Base-by-base conservation (phyloP, 2,797 vertebrate genomes). In the Arnoldichthys spilopterus region DNA sequence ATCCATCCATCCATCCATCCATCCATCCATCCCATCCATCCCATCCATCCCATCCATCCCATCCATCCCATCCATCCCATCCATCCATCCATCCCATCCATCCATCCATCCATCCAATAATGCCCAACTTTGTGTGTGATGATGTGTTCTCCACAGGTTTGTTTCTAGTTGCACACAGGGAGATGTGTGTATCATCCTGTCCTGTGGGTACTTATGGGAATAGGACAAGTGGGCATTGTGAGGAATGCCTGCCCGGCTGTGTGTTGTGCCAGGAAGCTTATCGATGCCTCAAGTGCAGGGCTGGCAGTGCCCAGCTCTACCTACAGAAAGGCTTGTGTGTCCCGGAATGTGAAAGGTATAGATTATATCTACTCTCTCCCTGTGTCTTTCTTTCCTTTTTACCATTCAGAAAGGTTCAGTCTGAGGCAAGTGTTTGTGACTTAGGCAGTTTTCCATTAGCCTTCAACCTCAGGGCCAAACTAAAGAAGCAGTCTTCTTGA, bases 241-340 rank as follows among this genome's bases (percentile, higher is more conserved):
- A 98, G 34, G 88, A 82, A 54, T 99, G 97, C 87, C 87, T 87
- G 0, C 37, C 81, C 1, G 92, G 91, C 0, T 95, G 94, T 76
- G 18, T 56, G 22, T 6, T 0, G 56, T 95, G 94, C 72, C 82
- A 84, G 61, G 87, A 87, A 22, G 34, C 13, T 1, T 49, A 88
- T 64, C 75, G 77, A 1, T 99, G 97, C 79, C 83, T 89, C 56
- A 89, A 83, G 51, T 99, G 98, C 84, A 88, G 20, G 32, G 24
- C n/a, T 8, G 84, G 58, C 62, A 37, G 22, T 0, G 85, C 84
- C 2, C 26, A 24, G 0, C 91, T 93, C 47, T 91, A 94, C 86
- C 91, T 98, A 83, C 89, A 97, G n/a, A 28, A 90, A 0, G 95
- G 94, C 70, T 87, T 72, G 76, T 98, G 97, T 86, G 93, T 95